Evolutionary conservation across 2,113 vertebrate species (phyloP).

Genomic region (Spilogale gracilis): DNA sequence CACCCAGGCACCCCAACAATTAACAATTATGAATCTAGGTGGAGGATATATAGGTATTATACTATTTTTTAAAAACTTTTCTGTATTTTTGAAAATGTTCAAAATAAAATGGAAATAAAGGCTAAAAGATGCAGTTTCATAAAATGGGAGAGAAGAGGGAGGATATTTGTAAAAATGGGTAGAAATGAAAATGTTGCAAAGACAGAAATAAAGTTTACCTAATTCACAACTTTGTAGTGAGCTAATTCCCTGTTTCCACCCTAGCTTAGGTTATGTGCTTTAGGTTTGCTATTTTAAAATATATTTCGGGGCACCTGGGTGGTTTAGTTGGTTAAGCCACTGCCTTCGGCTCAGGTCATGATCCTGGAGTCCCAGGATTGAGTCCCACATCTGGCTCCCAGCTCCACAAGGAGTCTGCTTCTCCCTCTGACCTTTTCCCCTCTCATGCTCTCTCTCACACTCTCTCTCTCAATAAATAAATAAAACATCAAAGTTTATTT

Average conservation of each 20-base stretch:
- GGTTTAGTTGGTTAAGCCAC: too few species aligned
- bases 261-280: neutral
- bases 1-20: too few species aligned
- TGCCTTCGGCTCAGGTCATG: too few species aligned
- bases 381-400: too few species aligned
- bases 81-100: neutral
- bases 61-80: neutral
- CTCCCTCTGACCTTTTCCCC: too few species aligned
- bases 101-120: conserved; percentile 9
- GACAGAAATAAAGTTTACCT: neutral
- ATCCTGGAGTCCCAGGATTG: too few species aligned
- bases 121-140: neutral
- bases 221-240: neutral
- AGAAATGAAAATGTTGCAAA: neutral
- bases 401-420: too few species aligned
- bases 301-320: neutral
- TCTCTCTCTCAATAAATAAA: too few species aligned
- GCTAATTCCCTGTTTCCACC: neutral
- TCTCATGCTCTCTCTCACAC: too few species aligned
- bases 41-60: neutral
- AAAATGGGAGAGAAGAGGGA: neutral
- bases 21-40: neutral
- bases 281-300: neutral
- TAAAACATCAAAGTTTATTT: too few species aligned
- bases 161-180: neutral